These are phyloP conservation scores for Pherbina coryleti DNA, from an alignment of 2,888 invertebrate genomes.

Conservation along the genomic window DNA sequence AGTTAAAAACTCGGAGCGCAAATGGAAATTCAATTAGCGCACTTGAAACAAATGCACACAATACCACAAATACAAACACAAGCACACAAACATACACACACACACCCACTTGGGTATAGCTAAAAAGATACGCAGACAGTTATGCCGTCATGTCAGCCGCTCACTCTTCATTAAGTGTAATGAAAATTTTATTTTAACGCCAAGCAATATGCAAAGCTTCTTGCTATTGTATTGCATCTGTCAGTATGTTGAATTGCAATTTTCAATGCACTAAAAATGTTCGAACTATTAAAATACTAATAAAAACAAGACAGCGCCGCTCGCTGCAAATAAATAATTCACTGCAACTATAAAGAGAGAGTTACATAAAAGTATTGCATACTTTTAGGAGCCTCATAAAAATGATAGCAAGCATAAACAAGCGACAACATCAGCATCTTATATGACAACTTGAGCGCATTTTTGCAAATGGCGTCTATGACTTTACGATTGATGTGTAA, in stretches of 20 bases:
- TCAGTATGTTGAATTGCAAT: too few species aligned
- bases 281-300: background rate
- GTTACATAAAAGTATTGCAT: background rate
- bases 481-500: background rate
- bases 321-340: too few species aligned
- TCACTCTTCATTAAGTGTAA: too few species aligned
- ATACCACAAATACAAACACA: background rate
- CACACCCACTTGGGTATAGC: too few species aligned
- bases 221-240: background rate
- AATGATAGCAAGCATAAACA: background rate
- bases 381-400: background rate
- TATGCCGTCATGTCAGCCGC: too few species aligned
- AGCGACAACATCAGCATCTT: background rate
- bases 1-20: background rate
- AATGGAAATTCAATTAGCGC: slow-evolving; percentile 26
- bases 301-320: background rate
- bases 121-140: too few species aligned
- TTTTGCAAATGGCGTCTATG: background rate
- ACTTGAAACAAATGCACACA: background rate
- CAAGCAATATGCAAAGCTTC: background rate
- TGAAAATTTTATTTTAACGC: background rate
- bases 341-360: too few species aligned
- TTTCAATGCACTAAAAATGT: background rate
- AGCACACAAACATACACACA: background rate
- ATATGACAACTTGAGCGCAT: background rate